Conservation (phyloP, 2,888 invertebrate species). For the Sycophila texana region DNA sequence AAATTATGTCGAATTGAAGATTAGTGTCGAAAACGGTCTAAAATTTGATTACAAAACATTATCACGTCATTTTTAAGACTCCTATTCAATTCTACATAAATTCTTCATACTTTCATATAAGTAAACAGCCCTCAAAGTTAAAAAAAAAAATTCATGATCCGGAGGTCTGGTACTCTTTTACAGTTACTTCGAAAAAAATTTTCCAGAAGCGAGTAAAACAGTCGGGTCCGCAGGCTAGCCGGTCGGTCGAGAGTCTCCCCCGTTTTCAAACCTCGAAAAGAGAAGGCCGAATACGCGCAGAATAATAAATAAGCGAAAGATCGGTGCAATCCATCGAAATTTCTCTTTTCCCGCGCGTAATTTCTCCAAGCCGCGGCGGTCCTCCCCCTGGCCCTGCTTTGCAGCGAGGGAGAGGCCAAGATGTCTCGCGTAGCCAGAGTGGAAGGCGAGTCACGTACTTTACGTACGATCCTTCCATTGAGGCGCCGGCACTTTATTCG, state of each 20-base stretch:
- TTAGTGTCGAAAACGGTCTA: no score
- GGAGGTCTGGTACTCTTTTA: no score
- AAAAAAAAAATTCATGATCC: no score
- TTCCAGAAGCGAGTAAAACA: not conserved
- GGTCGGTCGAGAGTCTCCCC: not conserved
- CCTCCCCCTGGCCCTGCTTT: not conserved
- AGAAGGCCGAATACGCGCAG: slow-evolving; percentile 42
- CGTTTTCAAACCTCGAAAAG: not conserved
- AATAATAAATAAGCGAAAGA: slow-evolving; percentile 55
- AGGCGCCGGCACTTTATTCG: slow-evolving; percentile 56
- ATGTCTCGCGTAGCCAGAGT: slow-evolving; percentile 40
- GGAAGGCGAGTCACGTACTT: slow-evolving; percentile 58
- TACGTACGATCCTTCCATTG: slow-evolving; percentile 59
- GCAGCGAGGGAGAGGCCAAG: slow-evolving; percentile 24
- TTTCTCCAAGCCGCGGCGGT: slow-evolving; percentile 46
- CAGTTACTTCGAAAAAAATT: no score
- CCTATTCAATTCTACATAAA: no score
- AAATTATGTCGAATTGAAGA: no score
- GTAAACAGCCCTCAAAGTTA: no score
- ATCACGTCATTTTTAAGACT: no score
- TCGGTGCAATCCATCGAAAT: slow-evolving; percentile 54
- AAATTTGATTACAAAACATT: no score
- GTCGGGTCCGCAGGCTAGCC: not conserved
- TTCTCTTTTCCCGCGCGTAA: slow-evolving; percentile 53
- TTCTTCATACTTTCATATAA: no score